A percentile compares a stretch with the other conserved stretches of the same genome.
These are phyloP conservation scores for Epizoanthus scotinus DNA, from an alignment of 92 coral and sea anemone genomes.

Conservation along the genomic window DNA sequence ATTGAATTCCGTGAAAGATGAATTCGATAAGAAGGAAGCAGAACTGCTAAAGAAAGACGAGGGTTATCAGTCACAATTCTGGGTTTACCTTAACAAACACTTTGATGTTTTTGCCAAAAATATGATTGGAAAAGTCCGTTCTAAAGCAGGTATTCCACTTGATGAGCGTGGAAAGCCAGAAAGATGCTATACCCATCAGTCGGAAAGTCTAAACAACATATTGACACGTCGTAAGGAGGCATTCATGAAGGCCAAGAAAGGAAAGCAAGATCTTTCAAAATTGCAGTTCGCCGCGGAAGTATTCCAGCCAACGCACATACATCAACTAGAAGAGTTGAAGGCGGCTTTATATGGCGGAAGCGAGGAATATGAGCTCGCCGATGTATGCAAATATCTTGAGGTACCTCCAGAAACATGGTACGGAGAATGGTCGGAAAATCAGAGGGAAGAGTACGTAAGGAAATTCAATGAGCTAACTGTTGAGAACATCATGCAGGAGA, in stretches of 20 bases:
- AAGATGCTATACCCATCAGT: conserved; percentile 37
- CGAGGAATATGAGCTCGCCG: conserved; percentile 28
- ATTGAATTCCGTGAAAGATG: conserved; percentile 16
- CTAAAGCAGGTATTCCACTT: conserved; percentile 16
- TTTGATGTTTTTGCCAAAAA: conserved; percentile 3
- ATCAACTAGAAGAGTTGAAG: conserved; percentile 39
- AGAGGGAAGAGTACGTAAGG: conserved; percentile 1
- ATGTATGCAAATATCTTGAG: conserved; percentile 11
- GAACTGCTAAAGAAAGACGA: background rate
- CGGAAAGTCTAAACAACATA: conserved; percentile 41
- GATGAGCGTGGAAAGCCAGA: conserved; percentile 35
- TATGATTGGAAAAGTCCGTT: conserved; percentile 19
- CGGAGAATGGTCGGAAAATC: conserved; percentile 9
- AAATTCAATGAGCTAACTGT: conserved; percentile 7
- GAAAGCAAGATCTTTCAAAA: conserved; percentile 31
- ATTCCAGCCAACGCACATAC: conserved; percentile 5
- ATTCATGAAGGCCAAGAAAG: conserved; percentile 30
- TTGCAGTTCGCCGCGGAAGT: conserved; percentile 27
- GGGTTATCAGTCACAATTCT: conserved; percentile 14
- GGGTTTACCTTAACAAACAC: conserved; percentile 13
- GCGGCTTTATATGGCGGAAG: conserved; percentile 42
- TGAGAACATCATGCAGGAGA: background rate
- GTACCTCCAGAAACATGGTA: conserved; percentile 1
- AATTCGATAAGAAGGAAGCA: conserved; percentile 16
- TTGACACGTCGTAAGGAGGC: conserved; percentile 29